Percentiles rank a stretch among this genome's conserved stretches.
Evolutionary conservation across 2,797 vertebrate genomes (phyloP).

Genomic region (Sebastes umbrosus): DNA sequence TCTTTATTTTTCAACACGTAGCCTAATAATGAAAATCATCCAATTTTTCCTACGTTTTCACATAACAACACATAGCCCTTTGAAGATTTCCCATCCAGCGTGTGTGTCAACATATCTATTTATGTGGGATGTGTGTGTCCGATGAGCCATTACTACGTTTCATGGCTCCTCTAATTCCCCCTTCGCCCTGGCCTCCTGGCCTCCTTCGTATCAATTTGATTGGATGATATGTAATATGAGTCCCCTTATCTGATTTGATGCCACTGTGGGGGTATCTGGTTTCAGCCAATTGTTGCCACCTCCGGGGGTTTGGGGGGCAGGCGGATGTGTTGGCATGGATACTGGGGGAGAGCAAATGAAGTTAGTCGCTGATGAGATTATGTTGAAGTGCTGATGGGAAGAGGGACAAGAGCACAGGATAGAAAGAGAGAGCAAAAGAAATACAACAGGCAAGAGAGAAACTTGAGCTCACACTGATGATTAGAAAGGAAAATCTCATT

Average conservation of each 20-base stretch:
- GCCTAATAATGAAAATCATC: not conserved
- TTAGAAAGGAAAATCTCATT: slow-evolving; percentile 47
- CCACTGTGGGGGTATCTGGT: slow-evolving; percentile 93
- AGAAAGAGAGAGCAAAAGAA: slow-evolving; percentile 33
- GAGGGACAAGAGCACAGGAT: slow-evolving; percentile 70
- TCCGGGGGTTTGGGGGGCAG: slow-evolving; percentile 82
- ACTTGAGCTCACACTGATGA: slow-evolving; percentile 65
- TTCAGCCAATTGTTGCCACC: slow-evolving; percentile 96
- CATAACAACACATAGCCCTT: not conserved
- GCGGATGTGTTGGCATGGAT: slow-evolving; percentile 96
- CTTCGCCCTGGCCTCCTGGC: slow-evolving; percentile 58
- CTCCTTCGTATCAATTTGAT: slow-evolving; percentile 87
- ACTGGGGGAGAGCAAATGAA: slow-evolving; percentile 92
- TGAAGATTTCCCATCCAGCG: slow-evolving; percentile 1
- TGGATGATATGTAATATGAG: slow-evolving; percentile 92
- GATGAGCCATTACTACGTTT: slow-evolving; percentile 61
- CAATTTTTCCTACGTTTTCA: not conserved
- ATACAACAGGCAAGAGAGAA: slow-evolving; percentile 45
- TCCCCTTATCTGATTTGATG: slow-evolving; percentile 95
- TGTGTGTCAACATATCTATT: slow-evolving; percentile 33
- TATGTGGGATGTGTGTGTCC: slow-evolving; percentile 40
- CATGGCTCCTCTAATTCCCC: slow-evolving; percentile 68
- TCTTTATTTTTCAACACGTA: not conserved
- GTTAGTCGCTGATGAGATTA: slow-evolving; percentile 97
- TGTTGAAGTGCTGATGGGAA: slow-evolving; percentile 95